phyloP scores from a whole-genome alignment of 2,113 vertebrate genomes.

The Gopherus evgoodei region DNA sequence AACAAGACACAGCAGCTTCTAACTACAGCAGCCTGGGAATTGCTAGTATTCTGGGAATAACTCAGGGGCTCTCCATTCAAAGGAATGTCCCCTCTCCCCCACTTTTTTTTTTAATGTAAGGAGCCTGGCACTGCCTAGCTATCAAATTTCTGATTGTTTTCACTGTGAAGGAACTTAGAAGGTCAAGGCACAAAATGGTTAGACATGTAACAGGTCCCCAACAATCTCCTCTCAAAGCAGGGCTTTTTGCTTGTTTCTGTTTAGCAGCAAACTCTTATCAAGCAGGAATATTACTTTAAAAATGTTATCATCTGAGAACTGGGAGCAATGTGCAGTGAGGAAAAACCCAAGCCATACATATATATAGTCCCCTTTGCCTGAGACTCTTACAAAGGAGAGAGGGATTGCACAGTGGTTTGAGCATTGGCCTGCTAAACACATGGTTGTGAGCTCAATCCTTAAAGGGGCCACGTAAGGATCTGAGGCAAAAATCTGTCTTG shows the following conservation, averaged over 20 bases:
- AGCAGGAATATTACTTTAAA: background rate
- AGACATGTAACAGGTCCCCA: background rate
- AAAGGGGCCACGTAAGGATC: no score
- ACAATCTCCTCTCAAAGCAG: constrained; percentile 24
- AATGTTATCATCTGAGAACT: constrained; percentile 7
- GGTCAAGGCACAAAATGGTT: constrained; percentile 23
- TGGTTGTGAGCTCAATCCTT: no score
- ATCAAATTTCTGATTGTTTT: constrained; percentile 23
- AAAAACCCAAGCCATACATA: background rate
- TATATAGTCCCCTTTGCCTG: background rate
- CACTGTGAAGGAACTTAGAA: constrained; percentile 5
- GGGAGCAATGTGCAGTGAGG: background rate
- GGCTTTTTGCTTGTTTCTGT: constrained; percentile 35
- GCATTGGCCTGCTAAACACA: no score
- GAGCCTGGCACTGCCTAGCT: background rate
- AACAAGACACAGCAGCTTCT: background rate
- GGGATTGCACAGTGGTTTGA: no score
- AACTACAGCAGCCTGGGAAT: background rate
- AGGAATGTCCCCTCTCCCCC: background rate
- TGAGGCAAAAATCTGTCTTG: no score
- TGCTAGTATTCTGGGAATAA: background rate
- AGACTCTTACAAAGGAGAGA: background rate
- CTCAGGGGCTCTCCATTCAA: background rate
- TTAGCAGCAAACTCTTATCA: background rate
- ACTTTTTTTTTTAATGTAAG: background rate